Evolutionary conservation across 2,113 vertebrate species (phyloP).

Genomic region (Heterochromis multidens): DNA sequence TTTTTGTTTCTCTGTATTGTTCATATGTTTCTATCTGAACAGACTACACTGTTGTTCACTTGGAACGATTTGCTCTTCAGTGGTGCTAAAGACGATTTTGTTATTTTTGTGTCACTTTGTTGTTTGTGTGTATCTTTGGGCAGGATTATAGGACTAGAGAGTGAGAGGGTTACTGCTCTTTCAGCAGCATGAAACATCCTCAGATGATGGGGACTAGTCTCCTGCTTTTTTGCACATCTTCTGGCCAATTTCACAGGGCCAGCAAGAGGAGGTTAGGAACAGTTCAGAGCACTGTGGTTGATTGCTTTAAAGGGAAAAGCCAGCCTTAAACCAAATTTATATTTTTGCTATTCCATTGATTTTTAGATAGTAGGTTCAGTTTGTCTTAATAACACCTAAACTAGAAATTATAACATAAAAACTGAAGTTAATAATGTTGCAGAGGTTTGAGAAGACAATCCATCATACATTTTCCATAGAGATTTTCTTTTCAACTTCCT

Average conservation of each 20-base stretch:
- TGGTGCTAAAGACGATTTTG: slow-evolving; percentile 65
- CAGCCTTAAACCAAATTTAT: background rate
- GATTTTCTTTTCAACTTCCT: background rate
- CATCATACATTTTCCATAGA: background rate
- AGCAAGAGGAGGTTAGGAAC: slow-evolving; percentile 26
- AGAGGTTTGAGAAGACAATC: background rate
- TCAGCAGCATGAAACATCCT: slow-evolving; percentile 21
- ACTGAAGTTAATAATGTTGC: background rate
- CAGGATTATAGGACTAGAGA: slow-evolving; percentile 40
- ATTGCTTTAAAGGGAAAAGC: slow-evolving; percentile 40
- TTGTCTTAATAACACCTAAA: background rate
- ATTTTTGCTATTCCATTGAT: background rate
- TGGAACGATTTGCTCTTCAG: slow-evolving; percentile 39
- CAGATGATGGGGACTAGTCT: slow-evolving; percentile 16
- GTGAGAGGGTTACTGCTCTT: slow-evolving; percentile 43
- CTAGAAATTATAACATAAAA: background rate
- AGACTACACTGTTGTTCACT: slow-evolving; percentile 12
- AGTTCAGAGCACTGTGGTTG: slow-evolving; percentile 9
- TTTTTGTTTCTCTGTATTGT: slow-evolving; percentile 16
- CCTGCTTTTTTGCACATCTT: slow-evolving; percentile 52
- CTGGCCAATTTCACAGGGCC: slow-evolving; percentile 40
- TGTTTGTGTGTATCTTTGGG: slow-evolving; percentile 41
- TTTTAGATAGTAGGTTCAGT: background rate
- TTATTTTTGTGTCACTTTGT: slow-evolving; percentile 39
- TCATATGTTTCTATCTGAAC: slow-evolving; percentile 22